These are phyloP conservation scores for Tiaroga cobitis DNA, from an alignment of 2,797 vertebrate species.

Conservation along the genomic window DNA sequence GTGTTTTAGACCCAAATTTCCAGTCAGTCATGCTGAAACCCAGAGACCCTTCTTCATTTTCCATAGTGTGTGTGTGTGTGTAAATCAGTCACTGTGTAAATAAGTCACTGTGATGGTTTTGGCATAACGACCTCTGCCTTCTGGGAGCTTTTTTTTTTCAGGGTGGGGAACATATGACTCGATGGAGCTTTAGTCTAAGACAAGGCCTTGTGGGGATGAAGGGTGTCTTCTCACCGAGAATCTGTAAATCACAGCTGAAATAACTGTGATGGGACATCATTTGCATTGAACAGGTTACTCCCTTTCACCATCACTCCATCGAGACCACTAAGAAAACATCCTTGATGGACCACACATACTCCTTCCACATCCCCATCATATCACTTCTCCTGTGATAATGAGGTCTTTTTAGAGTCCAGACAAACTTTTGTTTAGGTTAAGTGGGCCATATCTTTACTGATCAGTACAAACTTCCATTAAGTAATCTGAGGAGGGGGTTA, in stretches of 20 bases:
- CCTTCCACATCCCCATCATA: conserved; percentile 38
- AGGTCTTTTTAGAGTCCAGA: conserved; percentile 50
- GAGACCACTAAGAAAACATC: conserved; percentile 67
- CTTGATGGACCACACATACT: conserved; percentile 65
- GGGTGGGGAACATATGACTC: conserved; percentile 37
- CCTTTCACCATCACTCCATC: conserved; percentile 53
- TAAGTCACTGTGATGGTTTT: conserved; percentile 15
- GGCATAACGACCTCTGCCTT: neutral
- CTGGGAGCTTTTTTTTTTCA: neutral
- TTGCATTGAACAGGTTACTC: conserved; percentile 54
- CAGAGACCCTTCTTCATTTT: conserved; percentile 35
- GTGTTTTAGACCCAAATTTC: conserved; percentile 35
- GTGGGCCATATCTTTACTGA: conserved; percentile 39
- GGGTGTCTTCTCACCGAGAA: conserved; percentile 38
- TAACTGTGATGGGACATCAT: conserved; percentile 62
- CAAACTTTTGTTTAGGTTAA: conserved; percentile 35
- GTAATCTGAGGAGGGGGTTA: neutral
- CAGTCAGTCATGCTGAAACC: conserved; percentile 10
- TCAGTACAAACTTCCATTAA: conserved; percentile 45
- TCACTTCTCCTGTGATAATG: conserved; percentile 46
- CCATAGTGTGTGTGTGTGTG: conserved; percentile 2
- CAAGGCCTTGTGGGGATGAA: neutral
- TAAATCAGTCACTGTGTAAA: neutral
- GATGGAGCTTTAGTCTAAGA: neutral
- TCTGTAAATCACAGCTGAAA: conserved; percentile 65